These are phyloP conservation scores for Oncopodura yosiiana DNA, from an alignment of 1,140 invertebrate genomes.

Conservation along the genomic window DNA sequence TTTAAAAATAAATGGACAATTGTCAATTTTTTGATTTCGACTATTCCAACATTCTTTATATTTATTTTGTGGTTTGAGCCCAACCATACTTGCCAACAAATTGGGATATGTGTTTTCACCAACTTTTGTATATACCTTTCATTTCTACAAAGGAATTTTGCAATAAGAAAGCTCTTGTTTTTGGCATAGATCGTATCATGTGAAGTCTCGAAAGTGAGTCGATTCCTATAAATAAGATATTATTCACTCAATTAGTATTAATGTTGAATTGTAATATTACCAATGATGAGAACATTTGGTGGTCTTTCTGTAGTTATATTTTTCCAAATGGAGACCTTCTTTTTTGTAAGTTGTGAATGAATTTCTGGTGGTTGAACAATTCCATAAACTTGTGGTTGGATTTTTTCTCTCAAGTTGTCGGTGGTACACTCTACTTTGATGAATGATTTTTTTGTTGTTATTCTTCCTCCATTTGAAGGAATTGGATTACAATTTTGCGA, in stretches of 20 bases:
- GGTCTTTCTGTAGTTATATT: background rate
- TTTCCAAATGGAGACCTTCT: background rate
- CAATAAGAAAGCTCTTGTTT: slow-evolving; percentile 39
- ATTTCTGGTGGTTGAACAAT: slow-evolving; percentile 7
- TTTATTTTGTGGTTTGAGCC: background rate
- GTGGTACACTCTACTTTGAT: slow-evolving; percentile 27
- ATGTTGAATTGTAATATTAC: slow-evolving; percentile 3
- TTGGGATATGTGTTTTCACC: slow-evolving; percentile 25
- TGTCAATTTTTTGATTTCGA: slow-evolving; percentile 31
- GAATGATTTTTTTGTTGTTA: slow-evolving; percentile 5
- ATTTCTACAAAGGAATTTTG: slow-evolving; percentile 18
- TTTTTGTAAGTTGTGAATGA: slow-evolving; percentile 2
- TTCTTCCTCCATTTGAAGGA: background rate
- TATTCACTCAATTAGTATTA: slow-evolving; percentile 5
- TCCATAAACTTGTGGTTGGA: slow-evolving; percentile 4
- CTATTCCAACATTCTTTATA: background rate
- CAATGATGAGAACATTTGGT: background rate
- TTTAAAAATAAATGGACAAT: slow-evolving; percentile 35
- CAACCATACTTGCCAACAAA: slow-evolving; percentile 1
- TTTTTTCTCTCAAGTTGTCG: slow-evolving; percentile 1
- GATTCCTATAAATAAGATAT: slow-evolving; percentile 45
- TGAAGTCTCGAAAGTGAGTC: slow-evolving; percentile 47
- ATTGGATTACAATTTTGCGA: slow-evolving; percentile 18
- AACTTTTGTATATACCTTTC: slow-evolving; percentile 21
- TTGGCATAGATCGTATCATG: slow-evolving; percentile 43